Evolutionary conservation across 1,140 invertebrate species (phyloP).

Genomic region (Apis laboriosa): DNA sequence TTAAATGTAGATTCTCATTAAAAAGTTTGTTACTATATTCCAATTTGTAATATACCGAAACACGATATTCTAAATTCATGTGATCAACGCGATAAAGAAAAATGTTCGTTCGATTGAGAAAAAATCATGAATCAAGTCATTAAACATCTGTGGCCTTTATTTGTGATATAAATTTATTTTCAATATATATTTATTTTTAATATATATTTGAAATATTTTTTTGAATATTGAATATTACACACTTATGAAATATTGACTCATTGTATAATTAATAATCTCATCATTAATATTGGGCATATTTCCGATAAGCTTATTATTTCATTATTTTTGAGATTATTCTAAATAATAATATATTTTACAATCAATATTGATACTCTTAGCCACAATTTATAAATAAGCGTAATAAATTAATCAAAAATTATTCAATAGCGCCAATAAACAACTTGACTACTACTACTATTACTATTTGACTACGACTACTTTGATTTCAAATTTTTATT

Average conservation of each 20-base stretch:
- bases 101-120: background rate
- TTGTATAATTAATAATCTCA: background rate
- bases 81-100: background rate
- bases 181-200: too few species aligned
- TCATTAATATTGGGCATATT: background rate
- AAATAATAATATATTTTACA: background rate
- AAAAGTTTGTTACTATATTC: background rate
- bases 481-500: background rate
- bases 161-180: too few species aligned
- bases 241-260: background rate
- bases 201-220: too few species aligned
- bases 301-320: background rate
- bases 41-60: background rate
- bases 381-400: background rate
- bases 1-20: background rate
- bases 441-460: background rate
- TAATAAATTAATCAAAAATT: conserved; percentile 3
- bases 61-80: background rate
- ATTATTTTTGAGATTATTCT: background rate
- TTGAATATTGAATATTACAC: background rate
- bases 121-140: background rate
- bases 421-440: background rate
- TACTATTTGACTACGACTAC: background rate
- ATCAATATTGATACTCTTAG: background rate
- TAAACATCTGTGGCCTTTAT: too few species aligned